A percentile compares a stretch with the other conserved stretches of the same genome.
Evolutionary conservation across 2,113 vertebrate genomes (phyloP).

Genomic region (Vidua chalybeata): DNA sequence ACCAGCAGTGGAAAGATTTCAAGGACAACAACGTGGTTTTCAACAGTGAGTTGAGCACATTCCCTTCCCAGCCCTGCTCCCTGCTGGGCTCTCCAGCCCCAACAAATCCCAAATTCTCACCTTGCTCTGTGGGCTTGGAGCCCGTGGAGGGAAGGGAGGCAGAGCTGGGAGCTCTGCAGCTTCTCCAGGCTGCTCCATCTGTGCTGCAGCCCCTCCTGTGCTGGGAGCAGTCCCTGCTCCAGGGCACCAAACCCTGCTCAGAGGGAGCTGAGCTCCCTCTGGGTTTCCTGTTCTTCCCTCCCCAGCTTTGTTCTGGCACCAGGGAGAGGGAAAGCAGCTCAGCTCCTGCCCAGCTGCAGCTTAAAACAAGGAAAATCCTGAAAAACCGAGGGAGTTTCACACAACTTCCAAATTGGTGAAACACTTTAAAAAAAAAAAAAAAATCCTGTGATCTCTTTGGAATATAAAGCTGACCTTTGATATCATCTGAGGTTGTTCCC

Average conservation of each 20-base stretch:
- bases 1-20: slow-evolving; percentile 98
- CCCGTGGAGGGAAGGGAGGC: neutral
- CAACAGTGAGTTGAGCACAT: slow-evolving; percentile 82
- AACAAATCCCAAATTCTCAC: neutral
- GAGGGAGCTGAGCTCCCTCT: neutral
- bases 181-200: neutral
- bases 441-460: rapidly evolving
- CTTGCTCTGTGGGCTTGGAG: neutral
- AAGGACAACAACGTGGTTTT: slow-evolving; percentile 96
- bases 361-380: neutral
- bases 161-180: neutral
- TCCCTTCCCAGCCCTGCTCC: neutral
- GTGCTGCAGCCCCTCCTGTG: neutral
- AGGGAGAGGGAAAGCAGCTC: neutral
- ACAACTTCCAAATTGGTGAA: neutral
- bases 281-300: neutral
- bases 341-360: neutral
- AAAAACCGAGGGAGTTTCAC: neutral
- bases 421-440: neutral
- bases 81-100: neutral
- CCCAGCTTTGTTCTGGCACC: neutral
- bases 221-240: neutral
- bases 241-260: neutral
- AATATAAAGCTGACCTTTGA: rapidly evolving
- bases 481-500: neutral